Percentiles rank a stretch among this genome's conserved stretches.
Evolutionary conservation across 2,113 vertebrate genomes (phyloP).

Genomic region (Datnioides undecimradiatus): DNA sequence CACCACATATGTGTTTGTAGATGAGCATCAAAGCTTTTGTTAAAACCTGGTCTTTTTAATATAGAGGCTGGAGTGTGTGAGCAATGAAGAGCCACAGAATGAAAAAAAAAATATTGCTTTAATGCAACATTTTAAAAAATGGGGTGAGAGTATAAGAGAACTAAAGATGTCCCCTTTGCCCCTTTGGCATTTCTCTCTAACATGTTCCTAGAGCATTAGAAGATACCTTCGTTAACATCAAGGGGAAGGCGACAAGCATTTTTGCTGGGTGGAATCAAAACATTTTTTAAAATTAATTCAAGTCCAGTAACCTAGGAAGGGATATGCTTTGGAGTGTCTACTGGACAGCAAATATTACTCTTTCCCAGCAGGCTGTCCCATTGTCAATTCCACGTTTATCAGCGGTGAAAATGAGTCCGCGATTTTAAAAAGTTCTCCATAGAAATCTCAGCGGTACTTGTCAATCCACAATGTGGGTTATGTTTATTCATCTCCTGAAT

Average conservation of each 20-base stretch:
- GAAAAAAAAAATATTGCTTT: slow-evolving; percentile 29
- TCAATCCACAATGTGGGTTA: slow-evolving; percentile 33
- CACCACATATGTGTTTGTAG: slow-evolving; percentile 32
- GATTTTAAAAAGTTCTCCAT: slow-evolving; percentile 50
- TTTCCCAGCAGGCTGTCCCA: slow-evolving; percentile 40
- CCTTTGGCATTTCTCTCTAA: slow-evolving; percentile 69
- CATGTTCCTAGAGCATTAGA: slow-evolving; percentile 36
- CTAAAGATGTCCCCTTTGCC: slow-evolving; percentile 72
- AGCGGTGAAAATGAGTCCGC: slow-evolving; percentile 49
- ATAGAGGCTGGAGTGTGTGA: slow-evolving; percentile 18
- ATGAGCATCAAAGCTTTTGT: slow-evolving; percentile 53
- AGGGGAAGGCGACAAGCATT: slow-evolving; percentile 58
- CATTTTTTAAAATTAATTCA: slow-evolving; percentile 35
- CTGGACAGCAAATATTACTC: slow-evolving; percentile 32
- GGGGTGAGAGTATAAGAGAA: slow-evolving; percentile 49
- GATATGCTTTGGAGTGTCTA: slow-evolving; percentile 51
- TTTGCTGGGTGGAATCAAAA: slow-evolving; percentile 58
- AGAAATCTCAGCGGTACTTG: slow-evolving; percentile 44
- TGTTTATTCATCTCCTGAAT: slow-evolving; percentile 67
- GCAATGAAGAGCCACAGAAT: slow-evolving; percentile 21
- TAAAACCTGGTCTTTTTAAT: slow-evolving; percentile 25
- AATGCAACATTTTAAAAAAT: slow-evolving; percentile 35
- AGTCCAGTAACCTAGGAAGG: slow-evolving; percentile 65
- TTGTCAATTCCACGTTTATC: slow-evolving; percentile 25
- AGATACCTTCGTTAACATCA: slow-evolving; percentile 42